Percentiles rank a stretch among this genome's conserved stretches.
Evolutionary conservation across 2,888 invertebrate genomes (phyloP).

Genomic region (Syrphus vitripennis): DNA sequence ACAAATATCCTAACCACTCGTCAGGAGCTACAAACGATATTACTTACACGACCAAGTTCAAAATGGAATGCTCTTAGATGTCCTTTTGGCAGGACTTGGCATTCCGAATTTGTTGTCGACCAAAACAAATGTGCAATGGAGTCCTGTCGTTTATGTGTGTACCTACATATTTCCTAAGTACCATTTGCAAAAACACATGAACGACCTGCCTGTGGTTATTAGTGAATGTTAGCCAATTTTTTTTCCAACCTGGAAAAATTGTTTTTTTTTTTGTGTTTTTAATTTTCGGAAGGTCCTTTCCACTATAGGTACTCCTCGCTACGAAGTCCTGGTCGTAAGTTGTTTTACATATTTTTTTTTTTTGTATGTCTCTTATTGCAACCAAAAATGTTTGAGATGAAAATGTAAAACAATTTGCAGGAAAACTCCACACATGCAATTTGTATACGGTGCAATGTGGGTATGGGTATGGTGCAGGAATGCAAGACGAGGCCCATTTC

Average conservation of each 20-base stretch:
- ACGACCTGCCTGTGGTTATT: conserved; percentile 55
- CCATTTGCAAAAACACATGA: not conserved
- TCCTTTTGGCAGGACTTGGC: conserved; percentile 18
- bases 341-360: conserved; percentile 27
- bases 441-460: not conserved
- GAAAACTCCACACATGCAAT: conserved; percentile 36
- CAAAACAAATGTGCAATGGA: conserved; percentile 53
- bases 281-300: not conserved
- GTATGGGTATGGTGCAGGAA: not conserved
- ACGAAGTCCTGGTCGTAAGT: conserved; percentile 12
- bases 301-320: not conserved
- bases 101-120: conserved; percentile 47
- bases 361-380: conserved; percentile 2
- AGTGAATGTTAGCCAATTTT: conserved; percentile 38
- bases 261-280: conserved; percentile 15
- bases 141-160: not conserved
- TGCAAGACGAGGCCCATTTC: conserved; percentile 7
- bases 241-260: conserved; percentile 38
- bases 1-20: conserved; percentile 24
- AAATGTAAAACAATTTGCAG: conserved; percentile 59
- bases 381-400: conserved; percentile 26
- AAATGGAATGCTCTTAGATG: conserved; percentile 48
- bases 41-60: conserved; percentile 63
- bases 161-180: not conserved
- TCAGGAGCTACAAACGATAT: conserved; percentile 31